These are phyloP conservation scores for Apeira syringaria DNA, from an alignment of 2,888 invertebrate species.

Conservation along the genomic window DNA sequence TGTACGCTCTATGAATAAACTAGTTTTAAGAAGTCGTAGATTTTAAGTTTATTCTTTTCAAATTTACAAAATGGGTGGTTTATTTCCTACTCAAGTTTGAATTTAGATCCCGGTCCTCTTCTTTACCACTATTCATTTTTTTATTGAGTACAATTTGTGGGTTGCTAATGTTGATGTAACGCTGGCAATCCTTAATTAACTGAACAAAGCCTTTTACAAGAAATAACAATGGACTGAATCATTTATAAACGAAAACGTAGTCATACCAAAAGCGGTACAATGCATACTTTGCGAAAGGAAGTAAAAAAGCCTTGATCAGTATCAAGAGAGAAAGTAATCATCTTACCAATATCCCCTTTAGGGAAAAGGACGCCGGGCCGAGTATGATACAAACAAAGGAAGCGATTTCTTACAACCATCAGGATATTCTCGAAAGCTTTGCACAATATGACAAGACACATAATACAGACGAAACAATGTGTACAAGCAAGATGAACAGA, in stretches of 20 bases:
- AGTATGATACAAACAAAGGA: slow-evolving; percentile 25
- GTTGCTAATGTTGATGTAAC: no score
- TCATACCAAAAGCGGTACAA: slow-evolving; percentile 24
- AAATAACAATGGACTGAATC: neutral
- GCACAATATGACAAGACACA: slow-evolving; percentile 12
- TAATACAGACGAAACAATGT: slow-evolving; percentile 34
- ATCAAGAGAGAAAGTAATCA: slow-evolving; percentile 26
- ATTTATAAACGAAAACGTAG: slow-evolving; percentile 15
- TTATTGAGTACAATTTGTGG: no score
- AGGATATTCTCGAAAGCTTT: slow-evolving; percentile 22
- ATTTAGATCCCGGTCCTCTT: no score
- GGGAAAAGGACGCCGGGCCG: slow-evolving; percentile 22
- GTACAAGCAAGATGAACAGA: slow-evolving; percentile 40
- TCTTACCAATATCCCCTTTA: slow-evolving; percentile 26
- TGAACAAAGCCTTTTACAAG: no score
- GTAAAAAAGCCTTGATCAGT: slow-evolving; percentile 24
- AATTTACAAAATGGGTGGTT: no score
- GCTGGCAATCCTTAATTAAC: no score
- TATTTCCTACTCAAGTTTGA: no score
- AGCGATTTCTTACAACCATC: slow-evolving; percentile 24
- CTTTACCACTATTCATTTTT: no score
- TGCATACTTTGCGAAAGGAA: slow-evolving; percentile 14
- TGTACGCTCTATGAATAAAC: no score
- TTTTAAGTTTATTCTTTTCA: no score
- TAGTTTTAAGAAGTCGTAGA: no score